A percentile compares a stretch with the other conserved stretches of the same genome.
phyloP scores from a whole-genome alignment of 2,113 vertebrate genomes.

The Gyps fulvus region DNA sequence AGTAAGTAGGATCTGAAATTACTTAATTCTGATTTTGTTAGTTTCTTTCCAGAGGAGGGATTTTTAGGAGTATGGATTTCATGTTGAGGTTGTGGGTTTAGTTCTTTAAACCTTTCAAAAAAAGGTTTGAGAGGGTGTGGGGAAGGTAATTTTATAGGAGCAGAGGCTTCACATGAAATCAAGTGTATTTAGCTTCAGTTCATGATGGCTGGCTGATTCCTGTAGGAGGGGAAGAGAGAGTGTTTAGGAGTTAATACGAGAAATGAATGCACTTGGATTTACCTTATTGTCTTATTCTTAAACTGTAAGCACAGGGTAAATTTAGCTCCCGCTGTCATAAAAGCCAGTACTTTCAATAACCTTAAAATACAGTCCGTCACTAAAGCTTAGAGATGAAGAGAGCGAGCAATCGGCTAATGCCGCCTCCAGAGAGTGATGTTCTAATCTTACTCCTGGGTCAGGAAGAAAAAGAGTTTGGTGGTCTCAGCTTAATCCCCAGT shows the following conservation, averaged over 20 bases:
- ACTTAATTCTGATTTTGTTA: neutral
- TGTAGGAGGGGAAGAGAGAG: neutral
- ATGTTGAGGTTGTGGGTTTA: neutral
- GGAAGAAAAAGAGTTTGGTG: neutral
- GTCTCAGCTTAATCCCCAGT: neutral
- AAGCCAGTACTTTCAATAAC: neutral
- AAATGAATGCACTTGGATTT: neutral
- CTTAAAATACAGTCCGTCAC: neutral
- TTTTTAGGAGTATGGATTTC: neutral
- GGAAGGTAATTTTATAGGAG: neutral
- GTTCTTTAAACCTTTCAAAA: neutral
- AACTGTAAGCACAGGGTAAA: neutral
- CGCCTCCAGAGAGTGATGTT: rapidly evolving
- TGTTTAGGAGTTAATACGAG: neutral
- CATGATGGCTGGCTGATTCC: neutral
- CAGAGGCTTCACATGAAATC: neutral
- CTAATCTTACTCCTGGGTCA: neutral
- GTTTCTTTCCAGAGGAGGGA: neutral
- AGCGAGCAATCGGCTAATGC: neutral
- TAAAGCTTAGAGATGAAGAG: neutral
- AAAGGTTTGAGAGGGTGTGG: neutral
- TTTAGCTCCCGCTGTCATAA: neutral
- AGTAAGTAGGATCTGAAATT: neutral
- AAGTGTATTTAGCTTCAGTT: neutral
- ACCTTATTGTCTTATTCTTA: neutral